Evolutionary conservation across 2,113 vertebrate species (phyloP).

Genomic region (Pelodiscus sinensis): DNA sequence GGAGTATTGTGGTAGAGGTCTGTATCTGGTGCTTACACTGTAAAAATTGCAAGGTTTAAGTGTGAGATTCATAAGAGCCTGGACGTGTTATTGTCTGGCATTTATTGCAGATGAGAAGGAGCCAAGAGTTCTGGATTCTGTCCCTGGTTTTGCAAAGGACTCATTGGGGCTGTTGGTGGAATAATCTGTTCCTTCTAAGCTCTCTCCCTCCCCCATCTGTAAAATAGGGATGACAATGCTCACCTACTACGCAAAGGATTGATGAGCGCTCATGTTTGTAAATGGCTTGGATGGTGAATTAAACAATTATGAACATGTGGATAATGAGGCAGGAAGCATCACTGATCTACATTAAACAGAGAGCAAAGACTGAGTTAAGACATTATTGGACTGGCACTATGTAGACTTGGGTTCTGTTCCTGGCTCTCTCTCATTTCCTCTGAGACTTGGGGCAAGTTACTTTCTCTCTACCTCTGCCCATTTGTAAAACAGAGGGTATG

Average conservation of each 20-base stretch:
- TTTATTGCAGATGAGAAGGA: conserved; percentile 31
- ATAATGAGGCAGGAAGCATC: background rate
- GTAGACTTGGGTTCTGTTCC: background rate
- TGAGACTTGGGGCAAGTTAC: background rate
- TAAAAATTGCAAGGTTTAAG: conserved; percentile 7
- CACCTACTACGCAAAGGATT: fast-evolving
- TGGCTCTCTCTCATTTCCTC: background rate
- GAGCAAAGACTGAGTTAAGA: background rate
- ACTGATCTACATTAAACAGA: background rate
- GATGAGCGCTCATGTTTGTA: background rate
- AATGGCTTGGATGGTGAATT: background rate
- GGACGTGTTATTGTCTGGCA: background rate
- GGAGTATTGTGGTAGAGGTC: conserved; percentile 28
- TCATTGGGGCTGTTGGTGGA: background rate
- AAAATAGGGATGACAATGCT: background rate
- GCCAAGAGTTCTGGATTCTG: background rate
- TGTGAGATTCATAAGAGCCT: conserved; percentile 20
- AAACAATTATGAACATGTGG: background rate
- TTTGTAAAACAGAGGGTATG: background rate
- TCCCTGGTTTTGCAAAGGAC: background rate
- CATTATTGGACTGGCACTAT: background rate
- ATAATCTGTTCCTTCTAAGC: background rate
- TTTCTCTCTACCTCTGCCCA: conserved; percentile 4
- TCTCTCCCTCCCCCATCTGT: background rate
- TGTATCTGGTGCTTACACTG: background rate